phyloP scores from a whole-genome alignment of 1,140 invertebrate species.

The Eupristina koningsbergeri region DNA sequence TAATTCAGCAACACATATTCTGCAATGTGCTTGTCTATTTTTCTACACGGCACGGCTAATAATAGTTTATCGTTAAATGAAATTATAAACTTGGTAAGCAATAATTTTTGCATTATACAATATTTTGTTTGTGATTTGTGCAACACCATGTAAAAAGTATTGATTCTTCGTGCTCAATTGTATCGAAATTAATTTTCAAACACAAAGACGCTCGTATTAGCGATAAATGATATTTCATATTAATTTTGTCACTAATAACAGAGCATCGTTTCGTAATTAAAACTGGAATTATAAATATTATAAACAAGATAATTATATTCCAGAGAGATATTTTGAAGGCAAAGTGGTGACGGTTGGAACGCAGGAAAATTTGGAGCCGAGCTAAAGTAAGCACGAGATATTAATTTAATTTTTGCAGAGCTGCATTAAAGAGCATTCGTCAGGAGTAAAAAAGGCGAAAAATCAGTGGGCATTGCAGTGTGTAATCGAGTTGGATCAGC shows the following conservation, averaged over 20 bases:
- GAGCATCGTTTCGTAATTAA: not conserved
- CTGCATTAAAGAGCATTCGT: slow-evolving; percentile 12
- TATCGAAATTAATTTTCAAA: not conserved
- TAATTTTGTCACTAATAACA: not conserved
- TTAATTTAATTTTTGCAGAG: slow-evolving; percentile 1
- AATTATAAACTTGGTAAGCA: too few relatives aligned
- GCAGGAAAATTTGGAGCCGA: not conserved
- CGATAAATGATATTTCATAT: not conserved
- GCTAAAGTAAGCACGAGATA: not conserved
- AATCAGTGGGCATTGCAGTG: not conserved
- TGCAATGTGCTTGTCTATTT: too few relatives aligned
- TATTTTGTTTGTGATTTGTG: not conserved
- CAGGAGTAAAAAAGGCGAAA: not conserved
- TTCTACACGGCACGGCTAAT: too few relatives aligned
- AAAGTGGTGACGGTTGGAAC: not conserved
- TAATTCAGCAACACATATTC: too few relatives aligned
- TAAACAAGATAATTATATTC: not conserved
- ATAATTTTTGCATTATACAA: not conserved
- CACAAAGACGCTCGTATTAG: not conserved
- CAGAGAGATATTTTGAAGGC: not conserved
- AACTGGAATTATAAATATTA: not conserved
- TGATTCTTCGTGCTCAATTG: too few relatives aligned
- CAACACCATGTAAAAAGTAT: too few relatives aligned
- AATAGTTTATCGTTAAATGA: too few relatives aligned
- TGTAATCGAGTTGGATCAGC: slow-evolving; percentile 25